Base-by-base conservation (phyloP, 1,140 invertebrate genomes). In the Cherax destructor region DNA sequence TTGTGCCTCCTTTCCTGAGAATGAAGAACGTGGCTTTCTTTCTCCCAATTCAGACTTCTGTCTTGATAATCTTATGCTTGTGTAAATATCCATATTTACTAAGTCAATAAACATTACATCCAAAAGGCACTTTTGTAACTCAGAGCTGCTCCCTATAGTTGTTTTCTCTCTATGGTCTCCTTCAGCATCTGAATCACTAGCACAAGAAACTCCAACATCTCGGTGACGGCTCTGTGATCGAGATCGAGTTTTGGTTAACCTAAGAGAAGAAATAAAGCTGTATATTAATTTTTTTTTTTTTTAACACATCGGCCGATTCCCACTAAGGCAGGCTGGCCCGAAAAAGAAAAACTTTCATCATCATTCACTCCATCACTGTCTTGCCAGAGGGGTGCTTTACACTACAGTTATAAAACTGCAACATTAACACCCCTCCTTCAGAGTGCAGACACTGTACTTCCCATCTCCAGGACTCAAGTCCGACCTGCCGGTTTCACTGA, bases 41-140 rank as follows among this genome's bases (percentile, higher is more conserved):
- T 49, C 18, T 65, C 65, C 11, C 81, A 21, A 74, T 52, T 76
- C 69, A 52, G 30, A 5, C 0, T 30, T 52, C 49, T 72, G 47
- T 52, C 52, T 50, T 81, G 47, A 49, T 41, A 30, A 52, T 59
- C 95, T 93, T 41, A 95, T 95, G 0, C 96, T 97, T 6, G 97
- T 96, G 92, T 96, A 97, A 3, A 98, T 94, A 94, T 98, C 97
- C 95, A 98, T 98, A 93, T 98, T 97, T 6, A 97, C 95, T 61
- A 99, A 94, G 90, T 97, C 96, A 1, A 98, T 90, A 72, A 92
- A 81, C 96, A 98, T 97, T 0, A 98, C 96, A 94, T 98, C 97
- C 9, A 98, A 93, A 16, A 98, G 93, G 93, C 96, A 95, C 41
- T 83, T 80, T 18, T 88, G 85, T 9, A 84, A 72, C 50, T 81